Conservation (phyloP, 2,113 vertebrate genomes). For the Phrynosoma blainvillii region DNA sequence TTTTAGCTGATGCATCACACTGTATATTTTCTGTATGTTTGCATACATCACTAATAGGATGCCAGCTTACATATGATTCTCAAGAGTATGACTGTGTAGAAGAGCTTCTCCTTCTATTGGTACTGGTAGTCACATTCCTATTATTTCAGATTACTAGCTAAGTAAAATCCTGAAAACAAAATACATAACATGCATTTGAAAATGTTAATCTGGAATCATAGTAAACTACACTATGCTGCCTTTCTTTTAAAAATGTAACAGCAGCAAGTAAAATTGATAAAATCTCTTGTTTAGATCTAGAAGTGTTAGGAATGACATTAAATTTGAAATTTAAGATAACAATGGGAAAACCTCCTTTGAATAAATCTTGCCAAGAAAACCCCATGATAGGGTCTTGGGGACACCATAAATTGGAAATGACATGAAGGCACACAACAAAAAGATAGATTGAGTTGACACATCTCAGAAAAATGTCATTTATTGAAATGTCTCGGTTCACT, state of each 20-base stretch:
- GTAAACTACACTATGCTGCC: slow-evolving; percentile 1
- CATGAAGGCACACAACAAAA: no score
- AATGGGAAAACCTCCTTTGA: neutral
- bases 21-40: no score
- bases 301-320: slow-evolving; percentile 54
- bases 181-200: neutral
- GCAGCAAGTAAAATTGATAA: slow-evolving; percentile 25
- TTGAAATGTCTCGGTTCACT: slow-evolving; percentile 45
- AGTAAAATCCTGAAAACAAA: neutral
- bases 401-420: no score
- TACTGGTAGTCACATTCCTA: neutral
- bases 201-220: neutral
- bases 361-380: no score
- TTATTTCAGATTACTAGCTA: neutral
- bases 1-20: no score
- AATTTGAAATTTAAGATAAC: slow-evolving; percentile 63
- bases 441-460: slow-evolving; percentile 1
- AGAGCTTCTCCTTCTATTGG: neutral
- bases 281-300: slow-evolving; percentile 12
- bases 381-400: no score
- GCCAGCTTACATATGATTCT: no score
- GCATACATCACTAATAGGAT: no score
- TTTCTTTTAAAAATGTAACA: slow-evolving; percentile 21
- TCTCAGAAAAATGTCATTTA: slow-evolving; percentile 46
- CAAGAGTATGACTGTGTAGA: neutral